These are phyloP conservation scores for Cyclargus thomasi DNA, from an alignment of 1,140 invertebrate genomes.

Conservation along the genomic window DNA sequence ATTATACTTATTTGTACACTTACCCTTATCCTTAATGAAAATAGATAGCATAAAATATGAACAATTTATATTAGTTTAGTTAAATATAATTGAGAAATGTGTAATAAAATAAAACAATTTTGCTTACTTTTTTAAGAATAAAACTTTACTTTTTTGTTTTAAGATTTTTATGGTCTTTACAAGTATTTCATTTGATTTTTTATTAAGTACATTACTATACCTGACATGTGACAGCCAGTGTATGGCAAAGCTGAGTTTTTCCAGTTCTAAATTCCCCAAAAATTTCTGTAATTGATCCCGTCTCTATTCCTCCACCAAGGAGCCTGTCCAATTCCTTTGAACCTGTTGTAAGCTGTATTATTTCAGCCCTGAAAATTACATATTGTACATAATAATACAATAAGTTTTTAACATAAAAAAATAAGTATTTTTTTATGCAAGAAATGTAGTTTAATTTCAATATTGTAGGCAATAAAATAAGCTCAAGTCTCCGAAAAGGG, in stretches of 20 bases:
- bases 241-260: slow-evolving; percentile 98
- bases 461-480: no score
- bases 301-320: slow-evolving; percentile 97
- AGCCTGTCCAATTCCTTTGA: slow-evolving; percentile 96
- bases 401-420: background rate
- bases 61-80: no score
- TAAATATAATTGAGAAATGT: no score
- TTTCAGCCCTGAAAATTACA: slow-evolving; percentile 78
- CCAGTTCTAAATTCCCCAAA: slow-evolving; percentile 99
- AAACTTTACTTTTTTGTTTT: no score
- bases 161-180: no score
- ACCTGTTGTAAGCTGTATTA: slow-evolving; percentile 93
- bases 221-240: slow-evolving; percentile 98
- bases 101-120: no score
- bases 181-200: no score
- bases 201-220: slow-evolving; percentile 56
- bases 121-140: no score
- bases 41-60: no score
- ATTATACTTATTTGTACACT: background rate
- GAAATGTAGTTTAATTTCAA: no score
- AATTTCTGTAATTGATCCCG: slow-evolving; percentile 99
- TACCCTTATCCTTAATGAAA: no score
- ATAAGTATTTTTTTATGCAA: background rate
- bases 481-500: no score
- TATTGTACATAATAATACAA: background rate